Evolutionary conservation across 2,797 vertebrate species (phyloP).

Genomic region (Enoplosus armatus): DNA sequence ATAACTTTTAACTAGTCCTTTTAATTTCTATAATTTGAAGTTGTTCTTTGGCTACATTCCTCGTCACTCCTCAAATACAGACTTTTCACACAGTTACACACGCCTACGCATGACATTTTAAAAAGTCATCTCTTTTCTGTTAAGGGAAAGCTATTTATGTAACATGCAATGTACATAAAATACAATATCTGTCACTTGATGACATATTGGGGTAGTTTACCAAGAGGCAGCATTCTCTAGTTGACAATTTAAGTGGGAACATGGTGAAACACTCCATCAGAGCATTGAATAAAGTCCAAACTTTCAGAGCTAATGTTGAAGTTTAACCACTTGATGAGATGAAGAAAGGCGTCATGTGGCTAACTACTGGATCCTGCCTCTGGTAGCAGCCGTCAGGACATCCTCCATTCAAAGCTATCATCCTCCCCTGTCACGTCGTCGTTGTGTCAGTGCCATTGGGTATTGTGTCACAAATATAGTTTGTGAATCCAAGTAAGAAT

Average conservation of each 20-base stretch:
- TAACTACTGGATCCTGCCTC: constrained; percentile 7
- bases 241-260: background rate
- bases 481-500: constrained; percentile 39
- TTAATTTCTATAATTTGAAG: constrained; percentile 4
- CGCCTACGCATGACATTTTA: constrained; percentile 31
- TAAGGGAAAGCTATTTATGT: constrained; percentile 23
- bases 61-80: constrained; percentile 14
- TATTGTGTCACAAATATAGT: constrained; percentile 39
- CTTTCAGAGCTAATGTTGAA: constrained; percentile 8
- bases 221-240: background rate
- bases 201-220: background rate
- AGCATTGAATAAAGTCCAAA: background rate
- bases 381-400: constrained; percentile 29
- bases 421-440: constrained; percentile 30
- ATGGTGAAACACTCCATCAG: background rate
- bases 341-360: background rate
- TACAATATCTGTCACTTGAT: constrained; percentile 7
- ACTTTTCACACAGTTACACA: constrained; percentile 37
- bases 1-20: constrained; percentile 1
- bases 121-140: constrained; percentile 27
- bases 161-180: constrained; percentile 31
- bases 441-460: constrained; percentile 31
- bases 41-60: constrained; percentile 23
- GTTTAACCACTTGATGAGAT: background rate
- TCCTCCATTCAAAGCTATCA: constrained; percentile 16